phyloP scores from a whole-genome alignment of 2,797 vertebrate genomes.

The Spea hammondii region DNA sequence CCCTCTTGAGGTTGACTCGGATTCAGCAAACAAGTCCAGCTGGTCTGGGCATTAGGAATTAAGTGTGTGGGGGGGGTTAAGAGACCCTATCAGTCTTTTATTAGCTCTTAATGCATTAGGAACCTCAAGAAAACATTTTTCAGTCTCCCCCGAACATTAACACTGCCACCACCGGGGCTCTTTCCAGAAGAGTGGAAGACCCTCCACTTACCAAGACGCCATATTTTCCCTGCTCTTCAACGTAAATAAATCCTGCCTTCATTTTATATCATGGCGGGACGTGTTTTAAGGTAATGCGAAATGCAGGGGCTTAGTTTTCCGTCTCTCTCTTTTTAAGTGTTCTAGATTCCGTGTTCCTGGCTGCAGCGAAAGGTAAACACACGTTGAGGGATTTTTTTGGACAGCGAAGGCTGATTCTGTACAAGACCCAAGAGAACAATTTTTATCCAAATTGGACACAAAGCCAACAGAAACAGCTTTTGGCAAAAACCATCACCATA shows the following conservation, averaged over 20 bases:
- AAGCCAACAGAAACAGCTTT: conserved; percentile 44
- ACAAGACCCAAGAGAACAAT: conserved; percentile 19
- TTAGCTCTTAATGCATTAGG: not conserved
- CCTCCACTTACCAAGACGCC: no score
- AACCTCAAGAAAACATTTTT: not conserved
- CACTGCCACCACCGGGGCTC: no score
- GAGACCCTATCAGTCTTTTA: conserved; percentile 12
- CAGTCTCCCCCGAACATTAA: no score
- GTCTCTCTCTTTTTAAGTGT: not conserved
- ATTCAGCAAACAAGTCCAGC: conserved; percentile 26
- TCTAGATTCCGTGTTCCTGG: conserved; percentile 44
- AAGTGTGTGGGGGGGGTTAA: conserved; percentile 16
- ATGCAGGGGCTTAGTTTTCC: conserved; percentile 35
- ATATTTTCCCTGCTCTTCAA: no score
- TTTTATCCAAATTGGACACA: conserved; percentile 20
- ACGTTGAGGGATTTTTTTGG: conserved; percentile 42
- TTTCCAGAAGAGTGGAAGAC: no score
- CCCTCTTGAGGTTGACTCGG: conserved; percentile 4
- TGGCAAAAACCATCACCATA: conserved; percentile 45
- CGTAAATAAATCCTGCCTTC: no score
- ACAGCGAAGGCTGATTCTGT: conserved; percentile 17
- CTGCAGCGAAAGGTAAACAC: conserved; percentile 45
- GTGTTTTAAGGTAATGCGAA: conserved; percentile 11
- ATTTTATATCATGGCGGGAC: not conserved
- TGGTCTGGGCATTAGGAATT: conserved; percentile 31